Base-by-base conservation (phyloP, 2,888 invertebrate genomes). In the Ormia ochracea region DNA sequence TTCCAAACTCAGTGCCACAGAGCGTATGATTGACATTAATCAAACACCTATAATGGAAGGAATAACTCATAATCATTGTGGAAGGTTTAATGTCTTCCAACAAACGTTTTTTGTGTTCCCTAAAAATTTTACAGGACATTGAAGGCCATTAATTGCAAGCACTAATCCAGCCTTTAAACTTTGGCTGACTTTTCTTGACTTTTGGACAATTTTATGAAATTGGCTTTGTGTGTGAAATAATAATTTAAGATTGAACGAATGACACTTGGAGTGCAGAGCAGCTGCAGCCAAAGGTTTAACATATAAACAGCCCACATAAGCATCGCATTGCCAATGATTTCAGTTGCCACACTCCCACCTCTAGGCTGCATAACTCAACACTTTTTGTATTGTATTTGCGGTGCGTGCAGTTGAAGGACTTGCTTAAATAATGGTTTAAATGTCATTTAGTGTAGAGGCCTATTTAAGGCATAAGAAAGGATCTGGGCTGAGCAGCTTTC, bases 261-360 rank as follows among this genome's bases (percentile, higher is more conserved):
- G 17, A 28, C 21, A 43, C 19, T 33, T 58, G 48, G 31, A 61
- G 61, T 58, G 36, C 56, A 33, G 43, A 72, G 41, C 38, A 52
- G 41, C 61, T 28, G n/a, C 19, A 41, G 14, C 48, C 4, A n/a
- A n/a, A 28, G 38, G 12, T n/a, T 28, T 59, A 65, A 38, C 9
- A 17, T 21, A 58, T 48, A 58, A 31, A 41, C 38, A 65, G 38
- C 21, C 58, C 28, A 63, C 21, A 63, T n/a, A 43, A 19, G 14
- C 17, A 17, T 41, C 14, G 17, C 36, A 65, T 63, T 65, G 73
- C 56, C 63, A 74, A 66, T 65, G 56, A 74, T 65, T 48, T 58
- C 58, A 66, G 58, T 66, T 58, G 17, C 21, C 38, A 26, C 48
- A 58, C 38, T 21, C 21, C 17, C 14, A 5, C 1, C 10, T 7